Evolutionary conservation across 2,113 vertebrate species (phyloP).

Genomic region (Motacilla tschutschensis): DNA sequence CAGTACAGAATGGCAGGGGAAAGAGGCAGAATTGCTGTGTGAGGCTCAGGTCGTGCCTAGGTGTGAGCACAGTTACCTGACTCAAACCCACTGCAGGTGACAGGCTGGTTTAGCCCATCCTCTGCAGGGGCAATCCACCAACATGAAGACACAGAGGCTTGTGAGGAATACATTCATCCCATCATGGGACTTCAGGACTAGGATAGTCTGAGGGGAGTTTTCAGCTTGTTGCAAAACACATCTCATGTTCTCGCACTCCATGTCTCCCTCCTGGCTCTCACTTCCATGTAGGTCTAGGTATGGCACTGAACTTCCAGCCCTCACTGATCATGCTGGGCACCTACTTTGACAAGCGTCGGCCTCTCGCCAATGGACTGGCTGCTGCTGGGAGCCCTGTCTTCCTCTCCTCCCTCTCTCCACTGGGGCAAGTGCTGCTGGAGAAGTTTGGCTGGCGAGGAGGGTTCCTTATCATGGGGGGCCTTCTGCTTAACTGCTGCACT

Average conservation of each 20-base stretch:
- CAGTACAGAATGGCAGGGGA: not conserved
- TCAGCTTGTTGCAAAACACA: not conserved
- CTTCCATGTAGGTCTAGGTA: constrained; percentile 66
- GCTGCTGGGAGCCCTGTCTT: constrained; percentile 81
- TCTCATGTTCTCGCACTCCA: not conserved
- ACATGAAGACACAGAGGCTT: not conserved
- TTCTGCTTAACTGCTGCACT: constrained; percentile 79
- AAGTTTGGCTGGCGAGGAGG: constrained; percentile 79
- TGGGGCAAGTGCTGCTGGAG: constrained; percentile 76
- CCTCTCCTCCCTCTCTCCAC: constrained; percentile 74
- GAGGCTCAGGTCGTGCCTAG: not conserved
- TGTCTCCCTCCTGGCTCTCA: not conserved
- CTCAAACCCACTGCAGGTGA: not conserved
- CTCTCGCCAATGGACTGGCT: constrained; percentile 79
- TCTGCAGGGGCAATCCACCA: not conserved
- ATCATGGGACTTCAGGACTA: not conserved
- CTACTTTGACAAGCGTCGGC: constrained; percentile 78
- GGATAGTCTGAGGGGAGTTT: not conserved
- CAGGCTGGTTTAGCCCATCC: not conserved
- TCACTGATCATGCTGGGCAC: constrained; percentile 79
- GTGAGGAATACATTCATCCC: not conserved
- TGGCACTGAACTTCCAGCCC: constrained; percentile 81
- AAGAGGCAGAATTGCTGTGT: not conserved
- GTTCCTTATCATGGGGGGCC: constrained; percentile 81
- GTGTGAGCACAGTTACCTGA: not conserved